These are phyloP conservation scores for Hydropsyche betteni DNA, from an alignment of 2,888 invertebrate species.

Conservation along the genomic window DNA sequence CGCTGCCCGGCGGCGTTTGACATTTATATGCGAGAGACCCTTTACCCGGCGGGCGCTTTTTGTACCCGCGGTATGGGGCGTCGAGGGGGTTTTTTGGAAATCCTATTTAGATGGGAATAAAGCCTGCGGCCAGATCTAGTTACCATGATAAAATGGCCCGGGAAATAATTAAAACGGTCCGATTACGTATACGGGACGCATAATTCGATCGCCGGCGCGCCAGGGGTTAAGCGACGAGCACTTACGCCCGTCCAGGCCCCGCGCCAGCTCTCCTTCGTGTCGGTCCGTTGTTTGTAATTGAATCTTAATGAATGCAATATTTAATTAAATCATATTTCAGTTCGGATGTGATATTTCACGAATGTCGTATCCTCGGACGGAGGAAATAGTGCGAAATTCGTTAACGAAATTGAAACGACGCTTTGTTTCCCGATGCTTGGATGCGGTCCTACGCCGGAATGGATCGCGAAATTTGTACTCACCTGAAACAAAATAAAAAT, in stretches of 20 bases:
- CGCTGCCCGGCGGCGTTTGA: slow-evolving; percentile 15
- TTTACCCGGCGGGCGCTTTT: background rate
- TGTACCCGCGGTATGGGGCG: background rate
- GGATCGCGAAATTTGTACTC: no score
- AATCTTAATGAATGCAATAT: background rate
- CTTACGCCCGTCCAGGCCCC: background rate
- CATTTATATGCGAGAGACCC: slow-evolving; percentile 22
- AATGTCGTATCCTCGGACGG: no score
- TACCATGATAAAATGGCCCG: slow-evolving; percentile 19
- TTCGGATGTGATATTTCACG: background rate
- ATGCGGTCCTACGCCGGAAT: no score
- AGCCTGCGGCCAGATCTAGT: slow-evolving; percentile 18
- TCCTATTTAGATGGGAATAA: slow-evolving; percentile 25
- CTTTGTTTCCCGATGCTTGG: no score
- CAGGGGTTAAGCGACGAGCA: background rate
- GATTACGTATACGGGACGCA: slow-evolving; percentile 25
- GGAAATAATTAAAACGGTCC: slow-evolving; percentile 28
- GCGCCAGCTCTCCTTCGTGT: background rate
- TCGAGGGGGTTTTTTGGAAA: slow-evolving; percentile 5
- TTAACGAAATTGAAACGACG: no score
- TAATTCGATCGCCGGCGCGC: slow-evolving; percentile 14
- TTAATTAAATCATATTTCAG: background rate
- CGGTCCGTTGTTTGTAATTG: background rate
- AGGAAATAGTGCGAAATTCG: no score
- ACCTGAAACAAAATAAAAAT: no score